Evolutionary conservation across 2,113 vertebrate species (phyloP).

Genomic region (Nyctibius bracteatus): DNA sequence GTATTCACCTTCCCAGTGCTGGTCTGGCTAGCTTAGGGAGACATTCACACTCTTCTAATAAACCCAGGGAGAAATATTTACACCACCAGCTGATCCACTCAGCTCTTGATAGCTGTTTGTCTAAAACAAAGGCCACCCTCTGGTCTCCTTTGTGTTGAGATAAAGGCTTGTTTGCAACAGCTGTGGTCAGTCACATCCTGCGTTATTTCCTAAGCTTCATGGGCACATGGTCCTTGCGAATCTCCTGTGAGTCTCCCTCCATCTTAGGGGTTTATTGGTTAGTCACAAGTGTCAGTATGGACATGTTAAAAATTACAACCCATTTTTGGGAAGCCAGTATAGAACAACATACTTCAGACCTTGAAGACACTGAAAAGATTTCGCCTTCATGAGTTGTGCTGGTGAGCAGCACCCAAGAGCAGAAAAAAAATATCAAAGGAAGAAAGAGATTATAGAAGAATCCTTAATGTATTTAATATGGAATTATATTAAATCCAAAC

Average conservation of each 20-base stretch:
- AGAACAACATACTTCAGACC: background rate
- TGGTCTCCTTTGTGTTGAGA: background rate
- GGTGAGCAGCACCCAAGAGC: background rate
- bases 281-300: background rate
- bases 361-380: background rate
- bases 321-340: background rate
- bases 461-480: conserved; percentile 40
- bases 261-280: background rate
- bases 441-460: background rate
- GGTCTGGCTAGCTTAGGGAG: background rate
- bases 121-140: background rate
- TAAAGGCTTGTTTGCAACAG: background rate
- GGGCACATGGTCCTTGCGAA: background rate
- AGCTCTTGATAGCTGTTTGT: background rate
- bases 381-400: background rate
- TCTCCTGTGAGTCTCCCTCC: background rate
- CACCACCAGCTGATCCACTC: background rate
- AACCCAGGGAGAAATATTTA: background rate
- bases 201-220: background rate
- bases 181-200: background rate
- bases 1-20: background rate
- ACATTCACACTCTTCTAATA: background rate
- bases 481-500: conserved; percentile 60
- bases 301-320: background rate
- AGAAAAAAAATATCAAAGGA: background rate